Evolutionary conservation across 2,888 invertebrate species (phyloP), one percentile per base, ranked within the genome.

Genomic region (Cryptophagus acutangulus): DNA sequence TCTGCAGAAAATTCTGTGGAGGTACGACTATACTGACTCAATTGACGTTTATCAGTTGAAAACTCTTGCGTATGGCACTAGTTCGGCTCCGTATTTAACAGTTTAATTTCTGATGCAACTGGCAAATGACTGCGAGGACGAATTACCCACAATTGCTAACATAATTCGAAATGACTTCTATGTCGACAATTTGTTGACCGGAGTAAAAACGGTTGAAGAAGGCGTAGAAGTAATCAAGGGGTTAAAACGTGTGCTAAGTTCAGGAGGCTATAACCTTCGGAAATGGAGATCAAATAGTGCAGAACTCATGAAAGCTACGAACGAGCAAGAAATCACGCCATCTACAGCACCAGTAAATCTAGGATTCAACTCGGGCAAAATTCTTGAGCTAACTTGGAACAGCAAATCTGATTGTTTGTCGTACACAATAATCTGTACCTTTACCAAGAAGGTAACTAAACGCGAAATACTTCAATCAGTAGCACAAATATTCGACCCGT

Each of bases 151-250:
- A 12, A 26, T 40, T 10, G 31, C 40, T 3, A 10, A 36, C 13
- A 38, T 41, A 2, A 49, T 49, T 14, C 6, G 17, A 15, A 34
- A 48, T 15, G 43, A 47, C 20, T 46, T 52, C 33, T 52, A 52
- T 24, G 41, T 52, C 3, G 51, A 51, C 12, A 45, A 52, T 35
- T 10, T 51, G 3, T 30, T 52, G 2, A 43, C 41, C 3, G 34
- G 40, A 6, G 17, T 25, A 8, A 40, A 48, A 24, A 16, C 37
- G 3, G 10, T 24, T 26, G 29, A 45, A 26, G 31, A 40, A 13
- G 46, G 41, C 2, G 13, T 14, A 4, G 17, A 30, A 6, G 10
- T 50, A 20, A 20, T 24, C 13, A 16, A 41, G 9, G 33, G 34
- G 5, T 9, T 26, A 15, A 38, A 17, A 26, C 25, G 36, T 9